Evolutionary conservation across 1,140 invertebrate species (phyloP).

Genomic region (Drosophila chauvacae): DNA sequence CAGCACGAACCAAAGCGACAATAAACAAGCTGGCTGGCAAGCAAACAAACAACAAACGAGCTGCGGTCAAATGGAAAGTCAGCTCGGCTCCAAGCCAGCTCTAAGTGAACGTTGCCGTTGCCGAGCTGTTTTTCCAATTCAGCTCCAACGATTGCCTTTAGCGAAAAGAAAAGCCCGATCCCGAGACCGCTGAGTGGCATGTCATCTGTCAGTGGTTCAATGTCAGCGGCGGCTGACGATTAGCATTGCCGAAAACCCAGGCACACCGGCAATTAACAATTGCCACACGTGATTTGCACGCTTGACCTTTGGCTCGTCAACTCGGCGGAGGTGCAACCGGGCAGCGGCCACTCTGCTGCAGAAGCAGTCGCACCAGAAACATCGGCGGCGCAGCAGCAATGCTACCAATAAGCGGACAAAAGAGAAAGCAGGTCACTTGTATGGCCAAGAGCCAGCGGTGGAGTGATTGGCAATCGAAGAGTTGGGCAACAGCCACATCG

Average conservation of each 20-base stretch:
- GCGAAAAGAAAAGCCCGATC: slow-evolving; percentile 43
- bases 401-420: slow-evolving; percentile 77
- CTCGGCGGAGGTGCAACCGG: slow-evolving; percentile 19
- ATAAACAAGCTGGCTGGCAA: slow-evolving; percentile 55
- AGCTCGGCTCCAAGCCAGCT: slow-evolving; percentile 37
- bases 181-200: not conserved
- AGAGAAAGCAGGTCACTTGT: slow-evolving; percentile 83
- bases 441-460: slow-evolving; percentile 69
- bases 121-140: slow-evolving; percentile 70
- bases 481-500: slow-evolving; percentile 67
- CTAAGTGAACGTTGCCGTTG: slow-evolving; percentile 46
- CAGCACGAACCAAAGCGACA: slow-evolving; percentile 60
- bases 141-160: slow-evolving; percentile 37
- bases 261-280: slow-evolving; percentile 52
- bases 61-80: slow-evolving; percentile 81
- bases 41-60: slow-evolving; percentile 51
- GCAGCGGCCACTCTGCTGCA: slow-evolving; percentile 14
- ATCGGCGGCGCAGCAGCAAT: slow-evolving; percentile 15
- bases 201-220: slow-evolving; percentile 43
- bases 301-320: slow-evolving; percentile 40
- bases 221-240: slow-evolving; percentile 38
- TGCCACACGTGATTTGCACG: slow-evolving; percentile 73
- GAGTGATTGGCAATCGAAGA: slow-evolving; percentile 81
- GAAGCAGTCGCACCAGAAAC: slow-evolving; percentile 7
- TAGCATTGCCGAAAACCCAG: slow-evolving; percentile 52